phyloP scores from a whole-genome alignment of 2,113 vertebrate species.

The Dryoscopus gambensis region DNA sequence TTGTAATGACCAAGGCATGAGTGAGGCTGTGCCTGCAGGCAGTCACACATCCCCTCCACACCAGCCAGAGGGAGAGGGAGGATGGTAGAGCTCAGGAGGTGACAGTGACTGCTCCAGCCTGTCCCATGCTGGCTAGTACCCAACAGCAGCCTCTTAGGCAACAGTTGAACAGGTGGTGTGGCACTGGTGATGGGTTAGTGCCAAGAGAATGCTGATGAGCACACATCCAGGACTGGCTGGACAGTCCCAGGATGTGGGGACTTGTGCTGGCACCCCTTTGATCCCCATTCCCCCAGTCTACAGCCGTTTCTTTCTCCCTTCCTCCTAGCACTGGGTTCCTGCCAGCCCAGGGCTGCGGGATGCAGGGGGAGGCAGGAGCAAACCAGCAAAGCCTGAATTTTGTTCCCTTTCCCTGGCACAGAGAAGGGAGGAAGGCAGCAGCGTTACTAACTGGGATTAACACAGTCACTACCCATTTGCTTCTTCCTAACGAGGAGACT shows the following conservation, averaged over 20 bases:
- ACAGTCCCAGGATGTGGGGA: not conserved
- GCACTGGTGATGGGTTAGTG: not conserved
- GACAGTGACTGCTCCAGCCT: not conserved
- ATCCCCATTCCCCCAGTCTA: not conserved
- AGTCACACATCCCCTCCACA: not conserved
- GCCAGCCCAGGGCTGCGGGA: not conserved
- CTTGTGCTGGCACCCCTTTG: not conserved
- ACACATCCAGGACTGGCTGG: not conserved
- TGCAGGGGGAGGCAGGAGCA: not conserved
- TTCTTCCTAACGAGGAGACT: not conserved
- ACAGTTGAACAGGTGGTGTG: fast-evolving
- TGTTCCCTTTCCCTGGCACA: not conserved
- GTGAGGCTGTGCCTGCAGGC: not conserved
- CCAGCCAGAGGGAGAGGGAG: not conserved
- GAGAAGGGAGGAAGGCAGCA: not conserved
- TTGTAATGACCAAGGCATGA: fast-evolving
- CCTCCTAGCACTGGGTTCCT: not conserved
- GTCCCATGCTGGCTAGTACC: not conserved
- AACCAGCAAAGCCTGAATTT: not conserved
- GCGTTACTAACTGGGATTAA: not conserved
- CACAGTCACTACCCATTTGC: not conserved
- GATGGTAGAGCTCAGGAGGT: not conserved
- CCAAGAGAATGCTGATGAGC: not conserved
- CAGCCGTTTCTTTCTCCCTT: not conserved
- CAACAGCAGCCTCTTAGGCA: not conserved